phyloP scores from a whole-genome alignment of 2,113 vertebrate species.

The Gymnobelideus leadbeateri region DNA sequence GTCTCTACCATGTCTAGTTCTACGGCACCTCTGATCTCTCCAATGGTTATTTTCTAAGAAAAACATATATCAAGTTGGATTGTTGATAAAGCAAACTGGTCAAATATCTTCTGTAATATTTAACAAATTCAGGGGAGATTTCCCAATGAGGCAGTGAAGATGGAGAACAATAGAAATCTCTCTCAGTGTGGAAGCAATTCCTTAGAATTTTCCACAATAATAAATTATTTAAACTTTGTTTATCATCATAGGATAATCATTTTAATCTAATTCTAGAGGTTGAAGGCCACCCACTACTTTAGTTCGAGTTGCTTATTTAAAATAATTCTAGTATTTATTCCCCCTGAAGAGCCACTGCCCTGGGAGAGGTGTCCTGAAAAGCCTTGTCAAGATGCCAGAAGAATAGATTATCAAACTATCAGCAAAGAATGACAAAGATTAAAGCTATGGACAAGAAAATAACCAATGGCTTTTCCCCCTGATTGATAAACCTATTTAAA shows the following conservation, averaged over 20 bases:
- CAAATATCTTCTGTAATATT: background rate
- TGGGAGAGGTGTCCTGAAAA: background rate
- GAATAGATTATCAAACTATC: background rate
- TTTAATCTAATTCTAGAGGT: background rate
- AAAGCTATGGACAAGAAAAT: background rate
- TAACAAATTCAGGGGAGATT: conserved; percentile 22
- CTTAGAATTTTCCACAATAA: background rate
- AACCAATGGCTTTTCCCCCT: background rate
- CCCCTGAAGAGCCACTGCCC: background rate
- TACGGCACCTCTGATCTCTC: background rate
- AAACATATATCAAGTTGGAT: background rate
- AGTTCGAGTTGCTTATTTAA: background rate
- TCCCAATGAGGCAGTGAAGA: conserved; percentile 36
- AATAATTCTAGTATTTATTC: background rate
- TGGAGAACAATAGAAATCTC: background rate
- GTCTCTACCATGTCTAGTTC: background rate
- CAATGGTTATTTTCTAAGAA: background rate
- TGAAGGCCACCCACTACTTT: background rate
- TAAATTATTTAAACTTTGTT: background rate
- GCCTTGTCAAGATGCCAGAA: background rate
- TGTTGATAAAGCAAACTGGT: background rate
- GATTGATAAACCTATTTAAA: background rate
- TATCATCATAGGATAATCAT: background rate
- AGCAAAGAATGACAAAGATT: background rate
- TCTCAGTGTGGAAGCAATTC: background rate